Evolutionary conservation across 1,140 invertebrate species (phyloP), one percentile per base, ranked within the genome.

Genomic region (Maniola jurtina): DNA sequence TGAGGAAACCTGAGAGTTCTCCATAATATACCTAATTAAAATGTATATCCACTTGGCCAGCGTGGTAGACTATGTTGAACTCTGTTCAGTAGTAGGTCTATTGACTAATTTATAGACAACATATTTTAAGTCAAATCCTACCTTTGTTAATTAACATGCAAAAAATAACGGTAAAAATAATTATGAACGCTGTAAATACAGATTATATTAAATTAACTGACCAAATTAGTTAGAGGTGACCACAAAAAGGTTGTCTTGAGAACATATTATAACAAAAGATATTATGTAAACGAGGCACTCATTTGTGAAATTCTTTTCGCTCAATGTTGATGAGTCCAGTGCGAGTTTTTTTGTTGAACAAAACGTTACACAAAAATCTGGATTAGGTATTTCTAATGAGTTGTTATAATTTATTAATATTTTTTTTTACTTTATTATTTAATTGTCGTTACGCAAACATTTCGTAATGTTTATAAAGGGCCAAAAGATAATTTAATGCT

Each of bases 221-320:
- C 54, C 54, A 34, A 55, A 34, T 55, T 55, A 55, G 54, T 13
- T 55, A 35, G 57, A 62, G 60, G 54, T 58, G 42, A 55, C 54
- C 60, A 64, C 59, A 65, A 68, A 42, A 56, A 68, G 59, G 54
- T 59, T 40, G 48, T 52, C 34, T 42, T 59, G 45, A 54, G 57
- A 65, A 62, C 60, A 42, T 55, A 58, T 47, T 55, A 58, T 47
- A 60, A 64, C 52, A 59, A 64, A 64, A 64, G 48, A 15, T 45
- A 61, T 66, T 54, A 61, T 66, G 52, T 48, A 61, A 66, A 66
- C 54, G 60, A 63, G 48, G 45, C 54, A 38, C 61, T 68, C 61
- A 58, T 68, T 64, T 68, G 48, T 62, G 33, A 60, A 68, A 68
- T 64, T 60, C 47, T 47, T 68, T 56, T 68, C 61, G 47, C 61